Conservation (phyloP, 2,113 vertebrate species). For the Oceanites oceanicus region DNA sequence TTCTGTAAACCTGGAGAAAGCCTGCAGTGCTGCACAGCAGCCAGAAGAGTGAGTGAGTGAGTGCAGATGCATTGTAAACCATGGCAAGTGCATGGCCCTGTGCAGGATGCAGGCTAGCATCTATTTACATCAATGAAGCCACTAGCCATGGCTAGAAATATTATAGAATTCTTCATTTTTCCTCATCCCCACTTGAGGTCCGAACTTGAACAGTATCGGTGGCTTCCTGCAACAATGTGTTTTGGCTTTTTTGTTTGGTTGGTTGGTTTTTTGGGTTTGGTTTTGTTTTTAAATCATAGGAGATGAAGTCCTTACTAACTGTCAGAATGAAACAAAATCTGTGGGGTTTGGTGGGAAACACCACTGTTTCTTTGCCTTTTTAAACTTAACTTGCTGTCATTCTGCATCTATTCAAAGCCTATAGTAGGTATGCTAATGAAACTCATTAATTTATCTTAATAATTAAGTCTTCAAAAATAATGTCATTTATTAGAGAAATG, state of each 20-base stretch:
- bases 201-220: neutral
- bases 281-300: too few species aligned
- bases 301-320: neutral
- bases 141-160: neutral
- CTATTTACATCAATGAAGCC: neutral
- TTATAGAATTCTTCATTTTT: neutral
- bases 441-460: neutral
- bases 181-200: neutral
- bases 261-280: too few species aligned
- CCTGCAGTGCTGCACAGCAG: neutral
- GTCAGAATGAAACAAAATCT: neutral
- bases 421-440: neutral
- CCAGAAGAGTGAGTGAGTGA: neutral
- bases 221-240: neutral
- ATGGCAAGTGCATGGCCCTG: fast-evolving
- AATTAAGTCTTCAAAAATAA: neutral
- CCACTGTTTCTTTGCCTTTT: neutral
- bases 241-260: neutral
- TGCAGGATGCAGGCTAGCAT: neutral
- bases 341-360: neutral
- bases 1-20: neutral
- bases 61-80: neutral
- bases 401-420: neutral
- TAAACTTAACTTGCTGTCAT: neutral
- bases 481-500: neutral